These are phyloP conservation scores for Acrocephalus kingi DNA, from an alignment of 2,113 vertebrate genomes.

Conservation along the genomic window DNA sequence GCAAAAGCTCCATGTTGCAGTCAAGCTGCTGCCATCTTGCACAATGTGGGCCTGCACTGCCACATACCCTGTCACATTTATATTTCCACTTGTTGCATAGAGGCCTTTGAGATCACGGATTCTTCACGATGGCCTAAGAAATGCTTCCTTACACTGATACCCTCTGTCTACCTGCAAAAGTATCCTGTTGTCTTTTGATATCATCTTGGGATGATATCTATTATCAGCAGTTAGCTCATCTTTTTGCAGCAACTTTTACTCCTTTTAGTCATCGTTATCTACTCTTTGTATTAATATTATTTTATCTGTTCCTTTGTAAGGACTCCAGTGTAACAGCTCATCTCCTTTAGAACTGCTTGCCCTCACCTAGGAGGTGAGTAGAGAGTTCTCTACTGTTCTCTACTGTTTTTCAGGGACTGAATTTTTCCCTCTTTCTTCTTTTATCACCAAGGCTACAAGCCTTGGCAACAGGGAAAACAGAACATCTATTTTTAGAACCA, in stretches of 20 bases:
- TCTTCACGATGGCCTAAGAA: background rate
- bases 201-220: background rate
- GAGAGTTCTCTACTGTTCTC: background rate
- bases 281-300: background rate
- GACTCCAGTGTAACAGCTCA: background rate
- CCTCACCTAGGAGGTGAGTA: background rate
- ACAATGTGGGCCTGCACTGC: background rate
- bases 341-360: background rate
- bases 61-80: background rate
- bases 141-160: background rate
- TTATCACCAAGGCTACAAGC: conserved; percentile 66
- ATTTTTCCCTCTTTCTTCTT: conserved; percentile 5
- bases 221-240: background rate
- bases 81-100: background rate
- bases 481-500: conserved; percentile 61
- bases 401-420: background rate
- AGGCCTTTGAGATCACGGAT: background rate
- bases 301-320: background rate
- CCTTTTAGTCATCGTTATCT: background rate
- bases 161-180: background rate
- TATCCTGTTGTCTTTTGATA: background rate
- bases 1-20: background rate
- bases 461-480: conserved; percentile 55
- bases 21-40: background rate
- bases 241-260: background rate